Base-by-base conservation (phyloP, 2,888 invertebrate genomes). In the Philhelius pedissequus region DNA sequence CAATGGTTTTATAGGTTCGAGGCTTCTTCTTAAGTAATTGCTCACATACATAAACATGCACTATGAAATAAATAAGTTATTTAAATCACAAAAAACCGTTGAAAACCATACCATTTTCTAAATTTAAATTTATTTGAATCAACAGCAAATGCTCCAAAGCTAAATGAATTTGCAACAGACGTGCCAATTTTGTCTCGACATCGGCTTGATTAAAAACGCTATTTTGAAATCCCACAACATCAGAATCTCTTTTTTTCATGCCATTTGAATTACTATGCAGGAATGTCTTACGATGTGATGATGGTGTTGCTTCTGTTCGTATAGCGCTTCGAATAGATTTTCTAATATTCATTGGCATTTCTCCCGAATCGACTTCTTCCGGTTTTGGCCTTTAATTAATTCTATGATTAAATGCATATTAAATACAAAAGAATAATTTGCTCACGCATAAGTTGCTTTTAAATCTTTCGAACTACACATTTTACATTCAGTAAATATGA, bases 401-500 rank as follows among this genome's bases (percentile, higher is more conserved):
- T 40, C 32, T 25, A 22, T 3, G 25, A 35, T 71, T 27, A 35
- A 75, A 62, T 9, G 1, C n/a, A 50, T n/a, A 1, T 6, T 45
- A 0, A 25, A 8, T 32, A 25, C 3, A n/a, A n/a, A 18, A 22
- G 1, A 32, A n/a, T 9, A 8, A 1, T 15, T 27, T 4, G 70
- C 77, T 64, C 43, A 86, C 81, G 48, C 56, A 48, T 87, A 62
- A 86, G 88, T 32, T 87, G 87, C 52, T 43, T 43, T 78, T 56
- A 91, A 88, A 84, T 88, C 88, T 45, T 86, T 89, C 2, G 87
- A 87, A 71, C 89, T 89, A 81, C 91, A 91, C 25, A 92, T 87
- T 87, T 91, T 90, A 77, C 91, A 90, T 75, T 91, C 91, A 2
- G 87, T 88, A 64, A 90, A 91, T 50, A 92, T 91, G 30, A 89